These are phyloP conservation scores for Echinometra lucunter DNA, from an alignment of 53 echinoderm and acorn worm genomes.

Conservation along the genomic window DNA sequence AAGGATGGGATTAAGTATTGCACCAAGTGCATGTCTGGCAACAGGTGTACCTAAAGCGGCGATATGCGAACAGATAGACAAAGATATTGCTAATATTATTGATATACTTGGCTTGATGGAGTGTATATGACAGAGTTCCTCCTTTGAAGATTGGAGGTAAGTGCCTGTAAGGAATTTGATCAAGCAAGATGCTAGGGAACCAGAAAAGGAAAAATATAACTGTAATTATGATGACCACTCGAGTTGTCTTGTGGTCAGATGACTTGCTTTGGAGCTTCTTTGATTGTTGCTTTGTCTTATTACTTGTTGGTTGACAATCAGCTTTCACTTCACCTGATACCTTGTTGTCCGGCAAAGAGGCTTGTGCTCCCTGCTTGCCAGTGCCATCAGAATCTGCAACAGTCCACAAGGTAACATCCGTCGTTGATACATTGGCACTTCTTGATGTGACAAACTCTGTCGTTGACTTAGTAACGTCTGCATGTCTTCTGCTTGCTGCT, in stretches of 20 bases:
- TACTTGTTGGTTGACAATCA: not conserved
- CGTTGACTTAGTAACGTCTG: not conserved
- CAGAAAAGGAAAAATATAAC: conserved; percentile 47
- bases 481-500: too few relatives aligned
- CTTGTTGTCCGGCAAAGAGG: not conserved
- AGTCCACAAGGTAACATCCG: not conserved
- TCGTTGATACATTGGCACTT: not conserved
- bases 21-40: not conserved
- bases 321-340: not conserved
- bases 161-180: not conserved
- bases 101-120: conserved; percentile 28
- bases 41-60: not conserved
- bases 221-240: conserved; percentile 45
- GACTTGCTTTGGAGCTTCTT: not conserved
- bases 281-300: not conserved
- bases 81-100: conserved; percentile 25
- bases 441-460: not conserved
- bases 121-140: not conserved
- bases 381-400: not conserved
- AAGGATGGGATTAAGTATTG: not conserved
- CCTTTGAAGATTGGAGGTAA: not conserved
- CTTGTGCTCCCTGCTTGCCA: not conserved
- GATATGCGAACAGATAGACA: conserved; percentile 7
- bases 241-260: conserved; percentile 47
- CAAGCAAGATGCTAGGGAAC: conserved; percentile 30